Percentiles rank a stretch among this genome's conserved stretches.
Conservation (phyloP, 2,888 invertebrate species). For the Allygus modestus region DNA sequence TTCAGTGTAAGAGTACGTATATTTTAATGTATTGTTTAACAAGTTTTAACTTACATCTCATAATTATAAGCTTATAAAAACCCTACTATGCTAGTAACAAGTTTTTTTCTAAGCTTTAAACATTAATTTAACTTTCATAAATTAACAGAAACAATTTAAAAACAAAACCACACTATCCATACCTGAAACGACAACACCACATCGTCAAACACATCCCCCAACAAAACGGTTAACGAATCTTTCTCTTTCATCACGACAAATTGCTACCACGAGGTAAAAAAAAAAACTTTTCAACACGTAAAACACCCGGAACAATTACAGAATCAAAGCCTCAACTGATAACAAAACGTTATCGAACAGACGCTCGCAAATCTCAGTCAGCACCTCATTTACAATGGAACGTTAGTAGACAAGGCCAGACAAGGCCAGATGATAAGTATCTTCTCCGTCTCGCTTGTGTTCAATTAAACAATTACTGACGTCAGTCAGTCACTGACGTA, state of each 20-base stretch:
- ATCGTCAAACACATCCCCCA: slow-evolving; percentile 4
- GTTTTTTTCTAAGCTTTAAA: too few species aligned
- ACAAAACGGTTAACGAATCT: neutral
- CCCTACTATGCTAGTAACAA: too few species aligned
- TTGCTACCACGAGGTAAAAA: neutral
- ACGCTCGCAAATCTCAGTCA: neutral
- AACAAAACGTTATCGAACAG: neutral
- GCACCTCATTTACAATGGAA: neutral
- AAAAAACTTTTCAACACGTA: neutral
- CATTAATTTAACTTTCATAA: too few species aligned
- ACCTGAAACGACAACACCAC: slow-evolving; percentile 16
- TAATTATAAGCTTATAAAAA: too few species aligned
- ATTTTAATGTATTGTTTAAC: too few species aligned
- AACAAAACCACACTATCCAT: neutral
- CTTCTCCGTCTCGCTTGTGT: neutral
- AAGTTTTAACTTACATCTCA: too few species aligned
- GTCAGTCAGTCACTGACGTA: neutral
- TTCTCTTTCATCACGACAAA: neutral
- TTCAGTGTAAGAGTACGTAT: too few species aligned
- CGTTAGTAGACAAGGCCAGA: neutral
- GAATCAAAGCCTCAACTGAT: neutral
- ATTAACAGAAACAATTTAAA: too few species aligned
- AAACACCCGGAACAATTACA: neutral
- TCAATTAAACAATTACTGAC: neutral
- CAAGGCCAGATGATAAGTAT: neutral